These are phyloP conservation scores for Muraenolepis orangiensis DNA, from an alignment of 2,797 vertebrate species.

Conservation along the genomic window DNA sequence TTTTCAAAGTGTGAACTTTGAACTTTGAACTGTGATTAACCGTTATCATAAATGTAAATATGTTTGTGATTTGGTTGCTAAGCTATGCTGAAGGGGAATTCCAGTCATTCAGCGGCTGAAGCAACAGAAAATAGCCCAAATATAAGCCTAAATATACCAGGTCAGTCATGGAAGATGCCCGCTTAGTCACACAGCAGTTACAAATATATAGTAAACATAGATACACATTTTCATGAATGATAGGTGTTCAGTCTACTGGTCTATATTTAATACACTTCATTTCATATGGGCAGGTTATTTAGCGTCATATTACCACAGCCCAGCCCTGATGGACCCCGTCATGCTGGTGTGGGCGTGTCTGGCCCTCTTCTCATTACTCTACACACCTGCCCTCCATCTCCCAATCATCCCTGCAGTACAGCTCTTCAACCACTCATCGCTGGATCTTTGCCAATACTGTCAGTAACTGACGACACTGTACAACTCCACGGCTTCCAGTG, in stretches of 20 bases:
- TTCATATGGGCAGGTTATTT: background rate
- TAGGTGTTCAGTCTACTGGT: background rate
- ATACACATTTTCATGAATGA: background rate
- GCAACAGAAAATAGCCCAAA: background rate
- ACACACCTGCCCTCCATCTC: too few relatives aligned
- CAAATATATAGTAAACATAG: background rate
- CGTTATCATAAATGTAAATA: background rate
- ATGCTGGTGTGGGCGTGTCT: too few relatives aligned
- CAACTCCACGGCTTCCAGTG: too few relatives aligned
- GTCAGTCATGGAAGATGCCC: background rate
- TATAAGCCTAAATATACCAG: background rate
- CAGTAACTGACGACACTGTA: too few relatives aligned
- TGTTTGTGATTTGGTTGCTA: background rate
- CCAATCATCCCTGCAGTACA: too few relatives aligned
- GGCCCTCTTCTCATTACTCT: too few relatives aligned
- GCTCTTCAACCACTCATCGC: too few relatives aligned
- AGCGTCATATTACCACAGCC: too few relatives aligned
- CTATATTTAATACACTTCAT: background rate
- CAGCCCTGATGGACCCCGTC: too few relatives aligned
- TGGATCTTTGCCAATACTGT: too few relatives aligned
- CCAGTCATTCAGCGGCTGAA: background rate
- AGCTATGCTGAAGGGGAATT: background rate
- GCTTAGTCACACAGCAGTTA: background rate
- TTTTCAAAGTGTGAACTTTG: background rate
- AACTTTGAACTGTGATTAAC: background rate